These are phyloP conservation scores for Antennarius striatus DNA, from an alignment of 2,113 vertebrate genomes.

Conservation along the genomic window DNA sequence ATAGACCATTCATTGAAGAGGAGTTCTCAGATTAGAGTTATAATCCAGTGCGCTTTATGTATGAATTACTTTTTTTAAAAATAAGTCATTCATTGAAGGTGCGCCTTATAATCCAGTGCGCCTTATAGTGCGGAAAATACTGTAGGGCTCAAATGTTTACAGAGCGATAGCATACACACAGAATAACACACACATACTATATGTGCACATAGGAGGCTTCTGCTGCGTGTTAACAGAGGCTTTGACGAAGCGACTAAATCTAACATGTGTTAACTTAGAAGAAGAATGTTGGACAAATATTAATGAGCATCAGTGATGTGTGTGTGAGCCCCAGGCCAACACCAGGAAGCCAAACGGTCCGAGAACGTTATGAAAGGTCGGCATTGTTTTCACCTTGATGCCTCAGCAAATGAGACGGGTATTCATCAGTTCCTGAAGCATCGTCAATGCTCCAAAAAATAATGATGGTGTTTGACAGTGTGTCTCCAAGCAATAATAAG, in stretches of 20 bases:
- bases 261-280: conserved; percentile 17
- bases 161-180: conserved; percentile 1
- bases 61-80: no score
- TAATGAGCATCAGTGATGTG: conserved; percentile 34
- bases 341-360: background rate
- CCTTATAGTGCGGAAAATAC: no score
- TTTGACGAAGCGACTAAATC: conserved; percentile 31
- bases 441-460: background rate
- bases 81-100: no score
- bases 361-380: background rate
- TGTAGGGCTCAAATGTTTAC: conserved; percentile 24
- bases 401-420: background rate
- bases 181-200: conserved; percentile 16
- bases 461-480: background rate
- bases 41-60: no score
- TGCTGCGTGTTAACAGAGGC: conserved; percentile 18
- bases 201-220: conserved; percentile 6
- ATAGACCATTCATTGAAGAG: no score
- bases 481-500: conserved; percentile 1
- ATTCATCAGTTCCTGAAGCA: background rate
- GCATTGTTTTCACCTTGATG: background rate
- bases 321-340: background rate
- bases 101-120: no score
- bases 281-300: conserved; percentile 35
- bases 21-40: no score